Evolutionary conservation across 2,888 invertebrate genomes (phyloP).

Genomic region (Macaria liturata): DNA sequence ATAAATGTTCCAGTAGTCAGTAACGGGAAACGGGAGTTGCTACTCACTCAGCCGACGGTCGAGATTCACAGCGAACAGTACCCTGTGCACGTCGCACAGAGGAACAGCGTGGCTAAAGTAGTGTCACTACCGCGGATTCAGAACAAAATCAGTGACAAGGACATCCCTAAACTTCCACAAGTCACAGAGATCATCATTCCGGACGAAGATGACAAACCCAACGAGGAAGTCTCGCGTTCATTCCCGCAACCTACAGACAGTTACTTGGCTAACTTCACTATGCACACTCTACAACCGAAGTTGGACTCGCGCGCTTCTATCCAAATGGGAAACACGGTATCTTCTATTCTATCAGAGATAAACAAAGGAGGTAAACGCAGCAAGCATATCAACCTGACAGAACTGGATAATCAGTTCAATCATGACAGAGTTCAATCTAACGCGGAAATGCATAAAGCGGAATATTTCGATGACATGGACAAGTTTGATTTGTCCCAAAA

Average conservation of each 20-base stretch:
- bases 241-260: conserved; percentile 62
- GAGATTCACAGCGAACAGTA: conserved; percentile 80
- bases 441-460: conserved; percentile 67
- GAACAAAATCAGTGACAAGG: conserved; percentile 78
- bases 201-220: conserved; percentile 82
- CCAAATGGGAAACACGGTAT: conserved; percentile 85
- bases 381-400: conserved; percentile 74
- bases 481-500: conserved; percentile 89
- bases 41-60: conserved; percentile 79
- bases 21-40: conserved; percentile 79
- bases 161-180: conserved; percentile 89
- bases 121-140: conserved; percentile 73
- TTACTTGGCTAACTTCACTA: conserved; percentile 70
- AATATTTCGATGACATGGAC: conserved; percentile 80
- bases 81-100: conserved; percentile 65
- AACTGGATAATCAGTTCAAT: conserved; percentile 73
- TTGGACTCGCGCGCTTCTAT: conserved; percentile 80
- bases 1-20: conserved; percentile 86
- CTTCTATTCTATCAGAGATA: conserved; percentile 83
- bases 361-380: conserved; percentile 76
- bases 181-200: conserved; percentile 89
- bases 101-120: conserved; percentile 75
- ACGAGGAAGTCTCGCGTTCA: conserved; percentile 60
- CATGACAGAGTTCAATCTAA: conserved; percentile 57
- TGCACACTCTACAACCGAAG: conserved; percentile 74